phyloP scores from a whole-genome alignment of 2,888 invertebrate genomes.

The Cephalotes varians region DNA sequence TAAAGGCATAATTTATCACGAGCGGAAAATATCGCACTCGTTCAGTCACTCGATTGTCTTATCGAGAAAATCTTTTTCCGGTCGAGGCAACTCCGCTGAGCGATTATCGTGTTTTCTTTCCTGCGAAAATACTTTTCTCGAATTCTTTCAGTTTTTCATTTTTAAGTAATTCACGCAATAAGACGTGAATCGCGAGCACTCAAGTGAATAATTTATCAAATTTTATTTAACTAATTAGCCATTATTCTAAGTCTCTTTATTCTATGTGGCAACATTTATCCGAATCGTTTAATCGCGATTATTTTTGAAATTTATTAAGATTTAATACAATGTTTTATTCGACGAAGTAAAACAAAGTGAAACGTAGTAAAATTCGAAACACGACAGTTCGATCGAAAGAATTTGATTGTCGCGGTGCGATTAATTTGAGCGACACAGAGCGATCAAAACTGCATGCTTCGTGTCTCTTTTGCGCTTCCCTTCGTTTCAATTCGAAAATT shows the following conservation, averaged over 20 bases:
- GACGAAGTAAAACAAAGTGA: background rate
- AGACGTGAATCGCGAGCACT: no score
- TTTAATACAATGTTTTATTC: background rate
- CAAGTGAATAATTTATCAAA: no score
- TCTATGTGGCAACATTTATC: no score
- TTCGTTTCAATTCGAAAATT: slow-evolving; percentile 24
- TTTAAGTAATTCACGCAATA: no score
- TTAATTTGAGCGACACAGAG: background rate
- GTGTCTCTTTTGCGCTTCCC: background rate
- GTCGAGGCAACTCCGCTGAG: slow-evolving; percentile 10
- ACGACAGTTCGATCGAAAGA: background rate
- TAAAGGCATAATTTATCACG: slow-evolving; percentile 50
- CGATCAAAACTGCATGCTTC: background rate
- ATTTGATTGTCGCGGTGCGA: slow-evolving; percentile 1
- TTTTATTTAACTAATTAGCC: no score
- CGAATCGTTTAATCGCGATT: no score
- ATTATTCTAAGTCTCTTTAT: no score
- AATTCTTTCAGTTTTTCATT: background rate
- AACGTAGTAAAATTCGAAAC: background rate
- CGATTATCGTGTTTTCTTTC: slow-evolving; percentile 32
- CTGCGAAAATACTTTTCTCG: slow-evolving; percentile 7
- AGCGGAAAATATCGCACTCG: slow-evolving; percentile 31
- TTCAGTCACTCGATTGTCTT: slow-evolving; percentile 47
- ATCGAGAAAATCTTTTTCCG: slow-evolving; percentile 31
- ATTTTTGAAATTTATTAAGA: no score